Conservation (phyloP, 30 jellyfish, hydroid and myxozoan species). For the Hydra vulgaris region DNA sequence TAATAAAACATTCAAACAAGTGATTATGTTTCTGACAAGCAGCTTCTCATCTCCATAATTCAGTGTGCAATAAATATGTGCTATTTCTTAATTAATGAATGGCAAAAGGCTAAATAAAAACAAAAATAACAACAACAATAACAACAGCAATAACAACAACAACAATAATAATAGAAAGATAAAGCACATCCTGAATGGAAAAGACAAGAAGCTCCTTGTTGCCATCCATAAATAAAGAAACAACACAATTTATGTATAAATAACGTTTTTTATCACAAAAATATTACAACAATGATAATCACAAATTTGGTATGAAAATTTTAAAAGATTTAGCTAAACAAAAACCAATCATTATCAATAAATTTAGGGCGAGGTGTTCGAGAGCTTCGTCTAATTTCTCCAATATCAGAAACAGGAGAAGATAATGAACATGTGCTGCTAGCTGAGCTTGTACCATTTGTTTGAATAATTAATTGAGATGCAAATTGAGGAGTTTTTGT, state of each 20-base stretch:
- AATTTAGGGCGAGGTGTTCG: conserved; percentile 44
- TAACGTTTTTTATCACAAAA: neutral
- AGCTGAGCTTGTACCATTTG: conserved; percentile 3
- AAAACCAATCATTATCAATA: conserved; percentile 34
- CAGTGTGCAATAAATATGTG: conserved; percentile 24
- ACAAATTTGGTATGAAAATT: neutral
- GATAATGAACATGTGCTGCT: conserved; percentile 8
- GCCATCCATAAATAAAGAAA: conserved; percentile 21
- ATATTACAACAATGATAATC: no score
- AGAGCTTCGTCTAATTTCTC: conserved; percentile 34
- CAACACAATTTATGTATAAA: neutral
- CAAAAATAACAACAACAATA: neutral
- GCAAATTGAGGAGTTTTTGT: neutral
- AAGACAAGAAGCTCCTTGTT: conserved; percentile 25
- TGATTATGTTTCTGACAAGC: neutral
- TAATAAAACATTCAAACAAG: neutral
- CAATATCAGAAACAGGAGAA: conserved; percentile 2
- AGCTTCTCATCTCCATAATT: conserved; percentile 18
- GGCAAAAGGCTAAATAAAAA: conserved; percentile 24
- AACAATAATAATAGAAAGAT: neutral
- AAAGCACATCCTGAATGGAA: neutral
- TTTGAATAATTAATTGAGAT: neutral
- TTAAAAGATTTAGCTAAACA: conserved; percentile 9
- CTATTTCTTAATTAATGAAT: conserved; percentile 18
- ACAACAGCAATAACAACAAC: neutral